These are phyloP conservation scores for Pseudobourletiella spinata DNA, from an alignment of 1,140 invertebrate genomes.

Conservation along the genomic window DNA sequence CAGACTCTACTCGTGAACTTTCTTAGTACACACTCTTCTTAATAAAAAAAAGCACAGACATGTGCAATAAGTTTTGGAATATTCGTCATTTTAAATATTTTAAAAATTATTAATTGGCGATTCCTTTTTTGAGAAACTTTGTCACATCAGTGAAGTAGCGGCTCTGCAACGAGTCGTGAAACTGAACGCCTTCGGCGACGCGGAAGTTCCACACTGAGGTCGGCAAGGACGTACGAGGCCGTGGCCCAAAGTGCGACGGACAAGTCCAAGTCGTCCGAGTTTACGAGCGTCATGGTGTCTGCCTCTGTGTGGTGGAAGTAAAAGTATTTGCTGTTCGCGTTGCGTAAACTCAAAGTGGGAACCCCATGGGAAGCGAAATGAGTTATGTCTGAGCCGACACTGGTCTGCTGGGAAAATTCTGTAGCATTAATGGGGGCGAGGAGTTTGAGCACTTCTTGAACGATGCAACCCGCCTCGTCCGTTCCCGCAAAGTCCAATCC, in stretches of 20 bases:
- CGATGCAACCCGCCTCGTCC: conserved; percentile 54
- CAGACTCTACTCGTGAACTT: too few relatives aligned
- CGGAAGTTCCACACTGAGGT: conserved; percentile 25
- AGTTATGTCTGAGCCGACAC: conserved; percentile 36
- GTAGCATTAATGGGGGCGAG: conserved; percentile 25
- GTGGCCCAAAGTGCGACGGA: conserved; percentile 64
- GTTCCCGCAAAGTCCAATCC: conserved; percentile 48
- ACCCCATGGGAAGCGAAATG: conserved; percentile 37
- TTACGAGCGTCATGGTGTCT: conserved; percentile 39
- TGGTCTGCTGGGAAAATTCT: conserved; percentile 18
- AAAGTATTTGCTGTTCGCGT: conserved; percentile 42
- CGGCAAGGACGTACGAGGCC: conserved; percentile 48
- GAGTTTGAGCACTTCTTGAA: conserved; percentile 51
- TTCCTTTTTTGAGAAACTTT: too few relatives aligned
- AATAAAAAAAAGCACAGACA: too few relatives aligned
- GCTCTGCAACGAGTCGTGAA: too few relatives aligned
- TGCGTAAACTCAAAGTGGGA: conserved; percentile 40
- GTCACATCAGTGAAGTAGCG: too few relatives aligned
- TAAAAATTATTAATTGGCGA: too few relatives aligned
- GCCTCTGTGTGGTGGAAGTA: conserved; percentile 42
- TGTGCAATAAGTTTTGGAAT: too few relatives aligned
- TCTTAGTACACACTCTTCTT: too few relatives aligned
- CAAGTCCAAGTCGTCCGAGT: conserved; percentile 53
- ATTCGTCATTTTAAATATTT: too few relatives aligned
- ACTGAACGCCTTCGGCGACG: too few relatives aligned